Evolutionary conservation across 2,888 invertebrate species (phyloP).

Genomic region (Scelioninae gen. 1): DNA sequence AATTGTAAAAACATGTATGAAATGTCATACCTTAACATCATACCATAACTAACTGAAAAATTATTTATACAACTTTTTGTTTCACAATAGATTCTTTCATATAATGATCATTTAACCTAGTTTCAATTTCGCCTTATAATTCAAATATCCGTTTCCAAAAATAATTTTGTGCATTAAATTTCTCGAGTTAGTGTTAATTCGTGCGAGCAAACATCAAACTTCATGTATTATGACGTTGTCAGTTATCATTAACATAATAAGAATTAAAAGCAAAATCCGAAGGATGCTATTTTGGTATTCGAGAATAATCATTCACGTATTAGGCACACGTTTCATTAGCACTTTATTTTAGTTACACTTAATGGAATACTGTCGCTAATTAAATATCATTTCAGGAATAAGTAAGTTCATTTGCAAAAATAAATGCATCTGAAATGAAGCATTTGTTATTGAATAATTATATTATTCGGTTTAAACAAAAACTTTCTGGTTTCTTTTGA

Average conservation of each 20-base stretch:
- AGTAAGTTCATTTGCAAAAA: background rate
- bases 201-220: conserved; percentile 29
- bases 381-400: conserved; percentile 9
- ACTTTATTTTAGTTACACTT: conserved; percentile 9
- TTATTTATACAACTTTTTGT: background rate
- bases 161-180: conserved; percentile 12
- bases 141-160: conserved; percentile 23
- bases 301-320: conserved; percentile 2
- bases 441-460: too few relatives aligned
- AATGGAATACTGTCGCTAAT: conserved; percentile 8
- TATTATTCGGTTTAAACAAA: too few relatives aligned
- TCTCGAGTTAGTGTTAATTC: conserved; percentile 18
- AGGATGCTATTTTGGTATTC: conserved; percentile 24
- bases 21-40: too few relatives aligned
- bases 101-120: conserved; percentile 1
- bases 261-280: conserved; percentile 35
- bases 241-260: conserved; percentile 49
- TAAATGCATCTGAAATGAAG: background rate
- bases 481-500: too few relatives aligned
- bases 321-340: conserved; percentile 20
- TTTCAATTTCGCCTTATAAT: conserved; percentile 1
- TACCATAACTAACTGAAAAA: background rate
- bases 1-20: too few relatives aligned
- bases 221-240: conserved; percentile 48
- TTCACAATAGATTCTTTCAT: background rate